Evolutionary conservation across 2,797 vertebrate genomes (phyloP).

Genomic region (Coilia nasus): DNA sequence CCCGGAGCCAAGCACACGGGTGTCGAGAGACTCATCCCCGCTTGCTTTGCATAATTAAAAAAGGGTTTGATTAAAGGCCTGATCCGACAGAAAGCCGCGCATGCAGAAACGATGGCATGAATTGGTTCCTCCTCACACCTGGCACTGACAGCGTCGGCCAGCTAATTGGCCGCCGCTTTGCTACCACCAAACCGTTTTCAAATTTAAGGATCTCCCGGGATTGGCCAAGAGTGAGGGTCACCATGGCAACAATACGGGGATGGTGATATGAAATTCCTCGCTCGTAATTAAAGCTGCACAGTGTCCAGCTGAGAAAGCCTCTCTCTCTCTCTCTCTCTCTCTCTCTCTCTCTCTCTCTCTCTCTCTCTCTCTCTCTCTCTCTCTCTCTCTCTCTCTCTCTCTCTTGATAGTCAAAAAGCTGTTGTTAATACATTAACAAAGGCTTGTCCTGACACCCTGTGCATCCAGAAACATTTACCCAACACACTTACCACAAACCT

Average conservation of each 20-base stretch:
- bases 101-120: neutral
- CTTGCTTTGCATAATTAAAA: slow-evolving; percentile 48
- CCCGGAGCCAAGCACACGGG: neutral
- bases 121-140: slow-evolving; percentile 26
- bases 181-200: slow-evolving; percentile 24
- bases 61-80: slow-evolving; percentile 42
- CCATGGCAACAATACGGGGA: slow-evolving; percentile 41
- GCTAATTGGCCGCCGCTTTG: slow-evolving; percentile 30
- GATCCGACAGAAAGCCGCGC: slow-evolving; percentile 26
- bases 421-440: neutral
- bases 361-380: neutral
- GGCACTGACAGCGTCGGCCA: slow-evolving; percentile 25
- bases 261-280: slow-evolving; percentile 37
- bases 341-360: neutral
- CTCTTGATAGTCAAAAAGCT: neutral
- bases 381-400: neutral
- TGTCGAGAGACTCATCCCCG: slow-evolving; percentile 11
- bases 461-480: neutral
- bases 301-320: slow-evolving; percentile 31
- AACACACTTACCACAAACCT: neutral
- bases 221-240: slow-evolving; percentile 34
- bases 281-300: slow-evolving; percentile 41
- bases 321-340: neutral
- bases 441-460: neutral
- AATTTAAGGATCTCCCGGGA: slow-evolving; percentile 39